These are phyloP conservation scores for Venustaconcha ellipsiformis DNA, from an alignment of 1,140 invertebrate species.

Conservation along the genomic window DNA sequence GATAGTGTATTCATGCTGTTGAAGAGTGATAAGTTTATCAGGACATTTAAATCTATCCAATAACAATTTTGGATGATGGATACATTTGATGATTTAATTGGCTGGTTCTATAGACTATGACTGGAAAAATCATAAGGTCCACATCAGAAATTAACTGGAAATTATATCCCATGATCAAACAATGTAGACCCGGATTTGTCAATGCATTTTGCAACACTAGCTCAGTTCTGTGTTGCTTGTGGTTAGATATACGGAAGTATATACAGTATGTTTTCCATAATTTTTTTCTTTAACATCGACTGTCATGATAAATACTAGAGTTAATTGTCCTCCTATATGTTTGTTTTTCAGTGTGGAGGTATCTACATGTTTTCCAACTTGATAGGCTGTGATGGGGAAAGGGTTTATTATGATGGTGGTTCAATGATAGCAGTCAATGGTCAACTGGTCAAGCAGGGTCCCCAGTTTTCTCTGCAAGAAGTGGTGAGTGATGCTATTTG, in stretches of 20 bases:
- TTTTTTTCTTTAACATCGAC: too few relatives aligned
- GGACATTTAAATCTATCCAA: too few relatives aligned
- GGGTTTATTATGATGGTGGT: slow-evolving; percentile 95
- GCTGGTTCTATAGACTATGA: too few relatives aligned
- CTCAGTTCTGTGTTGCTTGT: not conserved
- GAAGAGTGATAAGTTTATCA: too few relatives aligned
- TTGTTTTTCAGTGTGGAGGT: slow-evolving; percentile 76
- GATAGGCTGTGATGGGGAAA: slow-evolving; percentile 96
- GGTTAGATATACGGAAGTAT: too few relatives aligned
- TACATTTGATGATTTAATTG: too few relatives aligned
- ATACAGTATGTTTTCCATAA: too few relatives aligned
- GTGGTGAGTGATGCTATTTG: slow-evolving; percentile 76
- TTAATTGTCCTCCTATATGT: slow-evolving; percentile 10
- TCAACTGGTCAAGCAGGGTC: slow-evolving; percentile 82
- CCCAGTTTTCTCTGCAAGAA: slow-evolving; percentile 93
- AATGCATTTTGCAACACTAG: too few relatives aligned
- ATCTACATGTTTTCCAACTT: slow-evolving; percentile 97
- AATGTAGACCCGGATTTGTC: too few relatives aligned
- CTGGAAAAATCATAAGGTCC: too few relatives aligned
- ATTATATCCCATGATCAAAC: not conserved
- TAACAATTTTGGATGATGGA: too few relatives aligned
- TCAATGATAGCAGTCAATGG: slow-evolving; percentile 95
- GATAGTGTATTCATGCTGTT: too few relatives aligned
- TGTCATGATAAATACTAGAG: not conserved
- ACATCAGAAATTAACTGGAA: not conserved